Evolutionary conservation across 2,888 invertebrate genomes (phyloP), one percentile per base, ranked within the genome.

Genomic region (Drosophila multiciliata): DNA sequence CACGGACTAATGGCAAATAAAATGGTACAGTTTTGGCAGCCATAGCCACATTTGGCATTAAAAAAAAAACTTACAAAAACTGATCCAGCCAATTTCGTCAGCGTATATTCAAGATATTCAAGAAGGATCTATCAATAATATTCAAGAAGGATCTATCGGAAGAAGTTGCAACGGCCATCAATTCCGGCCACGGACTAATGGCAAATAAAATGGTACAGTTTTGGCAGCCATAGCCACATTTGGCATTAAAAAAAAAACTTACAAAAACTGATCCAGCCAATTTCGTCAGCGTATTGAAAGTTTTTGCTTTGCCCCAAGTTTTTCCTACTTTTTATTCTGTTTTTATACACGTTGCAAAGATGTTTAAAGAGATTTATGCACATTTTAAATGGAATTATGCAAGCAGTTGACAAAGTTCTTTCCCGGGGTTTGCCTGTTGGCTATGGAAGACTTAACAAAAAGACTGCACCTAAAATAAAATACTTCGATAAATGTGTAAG

Each of bases 1-100:
- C 73, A 70, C 80, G 79, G 73, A 57, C 67, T 79, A 88, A 88
- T 83, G 82, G 74, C 73, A 85, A 82, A 79, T 82, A 74, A 72
- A 85, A 68, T 72, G 57, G 68, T 45, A 50, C 73, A 79, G 86
- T 71, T 71, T 76, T 73, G 73, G 29, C 17, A 65, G 60, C 53
- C 20, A 20, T 35, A 67, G 55, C n/a, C n/a, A n/a, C 38, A 49
- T 61, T 58, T 33, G 17, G 12, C 17, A 23, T 32, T 49, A 45
- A 23, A 45, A 29, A 35, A 3, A 12, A n/a, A 23, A 15, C 33
- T 64, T 54, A 12, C 29, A 52, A 75, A 58, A 63, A 78, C 66
- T 78, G 54, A 15, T 20, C 6, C 32, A 8, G 48, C 12, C 26
- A 6, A 38, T 6, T 32, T 59, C 40, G 29, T 32, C 38, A 36